Percentiles rank a stretch among this genome's conserved stretches.
Conservation (phyloP, 2,888 invertebrate genomes). For the Sinelater perroti region DNA sequence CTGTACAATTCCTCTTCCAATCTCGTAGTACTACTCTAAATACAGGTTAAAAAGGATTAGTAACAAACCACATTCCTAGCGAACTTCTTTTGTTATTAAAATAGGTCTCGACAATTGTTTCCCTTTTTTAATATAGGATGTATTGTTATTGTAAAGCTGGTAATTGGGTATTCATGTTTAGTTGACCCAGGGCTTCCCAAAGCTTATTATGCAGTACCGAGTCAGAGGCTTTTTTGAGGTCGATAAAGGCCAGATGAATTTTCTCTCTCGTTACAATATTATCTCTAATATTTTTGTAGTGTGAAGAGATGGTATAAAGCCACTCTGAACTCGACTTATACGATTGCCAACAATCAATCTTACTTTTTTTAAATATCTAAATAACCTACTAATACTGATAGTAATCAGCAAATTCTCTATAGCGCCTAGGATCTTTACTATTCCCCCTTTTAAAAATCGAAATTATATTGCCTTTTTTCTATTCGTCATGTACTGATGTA, state of each 20-base stretch:
- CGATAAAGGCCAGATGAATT: slow-evolving; percentile 8
- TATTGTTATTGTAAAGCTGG: slow-evolving; percentile 11
- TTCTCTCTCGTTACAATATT: slow-evolving; percentile 15
- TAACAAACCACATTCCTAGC: slow-evolving; percentile 6
- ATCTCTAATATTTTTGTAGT: slow-evolving; percentile 18
- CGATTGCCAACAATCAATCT: not conserved
- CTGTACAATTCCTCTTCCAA: not conserved
- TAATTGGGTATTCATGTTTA: slow-evolving; percentile 9
- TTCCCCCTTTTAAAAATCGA: too few relatives aligned
- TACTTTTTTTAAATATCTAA: slow-evolving; percentile 4
- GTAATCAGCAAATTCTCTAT: too few relatives aligned
- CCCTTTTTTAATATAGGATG: not conserved
- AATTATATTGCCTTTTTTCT: too few relatives aligned
- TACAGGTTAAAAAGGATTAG: too few relatives aligned
- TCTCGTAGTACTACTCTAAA: too few relatives aligned
- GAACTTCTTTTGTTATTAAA: slow-evolving; percentile 13
- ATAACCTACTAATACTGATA: too few relatives aligned
- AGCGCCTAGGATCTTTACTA: too few relatives aligned
- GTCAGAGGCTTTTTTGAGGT: slow-evolving; percentile 2
- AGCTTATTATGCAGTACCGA: not conserved
- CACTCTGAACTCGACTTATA: slow-evolving; percentile 4
- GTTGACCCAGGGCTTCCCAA: too few relatives aligned
- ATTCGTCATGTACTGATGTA: too few relatives aligned
- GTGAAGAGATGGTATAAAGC: too few relatives aligned
- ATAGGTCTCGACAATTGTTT: not conserved